Base-by-base conservation (phyloP, 2,888 invertebrate genomes). In the Oscheius sp. region DNA sequence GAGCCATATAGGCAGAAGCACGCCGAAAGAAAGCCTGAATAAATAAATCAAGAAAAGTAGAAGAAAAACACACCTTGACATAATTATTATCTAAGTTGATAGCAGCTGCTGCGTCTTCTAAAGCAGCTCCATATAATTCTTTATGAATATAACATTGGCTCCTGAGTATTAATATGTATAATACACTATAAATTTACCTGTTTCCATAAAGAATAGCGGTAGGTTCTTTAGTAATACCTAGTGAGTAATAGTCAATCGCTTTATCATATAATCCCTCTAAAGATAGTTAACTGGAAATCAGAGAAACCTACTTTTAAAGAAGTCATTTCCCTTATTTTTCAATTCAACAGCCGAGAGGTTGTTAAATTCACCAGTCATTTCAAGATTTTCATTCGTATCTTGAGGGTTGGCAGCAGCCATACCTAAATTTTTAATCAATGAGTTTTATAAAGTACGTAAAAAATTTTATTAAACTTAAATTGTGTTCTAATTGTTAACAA, bases 1-100 rank as follows among this genome's bases (percentile, higher is more conserved):
- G 88, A 26, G 96, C 94, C 96, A 99, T 97, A 85, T 95, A 91
- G 33, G 97, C 92, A 1, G 94, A 94, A 0, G 97, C 98, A 85
- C 97, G 90, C 83, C 98, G 90, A 87, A 97, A 99, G 87, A 95
- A 99, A 0, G 94, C 97, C 89, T 74, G 17, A 49, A 67, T 12
- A 1, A 26, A 1, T 87, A 45, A 36, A 26, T 9, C 22, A 41
- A 22, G 4, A 41, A 41, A 9, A n/a, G 9, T 2, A 20, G 12
- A 5, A 5, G 24, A 45, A n/a, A 12, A 9, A 30, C n/a, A n/a
- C 81, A 87, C 88, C 87, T 98, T 97, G 28, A 95, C 90, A 87
- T 96, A 98, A 24, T 90, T 89, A 82, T 91, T 91, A 87, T 98
- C 95, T 74, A 94, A 87, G 87, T 93, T 92, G 68, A 98, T 92